phyloP scores from a whole-genome alignment of 2,888 invertebrate species.

The Metopia argyrocephala region DNA sequence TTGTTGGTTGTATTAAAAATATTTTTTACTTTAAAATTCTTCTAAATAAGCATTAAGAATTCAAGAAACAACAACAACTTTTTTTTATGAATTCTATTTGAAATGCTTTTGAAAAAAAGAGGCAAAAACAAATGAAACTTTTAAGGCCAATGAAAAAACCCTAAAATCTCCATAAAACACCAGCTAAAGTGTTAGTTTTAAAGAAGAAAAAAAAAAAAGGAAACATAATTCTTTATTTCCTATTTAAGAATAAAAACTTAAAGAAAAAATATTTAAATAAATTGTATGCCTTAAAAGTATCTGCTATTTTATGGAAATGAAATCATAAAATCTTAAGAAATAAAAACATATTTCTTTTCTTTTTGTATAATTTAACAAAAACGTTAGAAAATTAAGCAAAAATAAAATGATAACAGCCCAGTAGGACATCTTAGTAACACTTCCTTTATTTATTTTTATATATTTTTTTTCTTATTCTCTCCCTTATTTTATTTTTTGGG shows the following conservation, averaged over 20 bases:
- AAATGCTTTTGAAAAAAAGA: slow-evolving; percentile 44
- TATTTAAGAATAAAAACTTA: slow-evolving; percentile 26
- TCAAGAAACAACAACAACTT: not conserved
- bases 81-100: slow-evolving; percentile 24
- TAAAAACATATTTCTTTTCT: not conserved
- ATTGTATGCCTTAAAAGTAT: slow-evolving; percentile 23
- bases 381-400: not conserved
- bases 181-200: not conserved
- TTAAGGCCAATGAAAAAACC: slow-evolving; percentile 30
- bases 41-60: not conserved
- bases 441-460: slow-evolving; percentile 16
- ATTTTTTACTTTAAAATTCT: not conserved
- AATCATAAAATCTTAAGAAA: not conserved
- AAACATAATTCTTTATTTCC: slow-evolving; percentile 5
- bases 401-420: no score
- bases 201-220: no score
- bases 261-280: not conserved
- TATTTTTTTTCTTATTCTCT: slow-evolving; percentile 7
- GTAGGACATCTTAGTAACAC: slow-evolving; percentile 15
- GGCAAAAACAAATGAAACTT: slow-evolving; percentile 4
- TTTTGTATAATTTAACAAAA: not conserved
- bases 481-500: slow-evolving; percentile 11
- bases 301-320: slow-evolving; percentile 28
- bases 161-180: not conserved
- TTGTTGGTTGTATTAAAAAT: no score